Conservation (phyloP, 64 coral and sea anemone species). For the Pachyseris speciosa region DNA sequence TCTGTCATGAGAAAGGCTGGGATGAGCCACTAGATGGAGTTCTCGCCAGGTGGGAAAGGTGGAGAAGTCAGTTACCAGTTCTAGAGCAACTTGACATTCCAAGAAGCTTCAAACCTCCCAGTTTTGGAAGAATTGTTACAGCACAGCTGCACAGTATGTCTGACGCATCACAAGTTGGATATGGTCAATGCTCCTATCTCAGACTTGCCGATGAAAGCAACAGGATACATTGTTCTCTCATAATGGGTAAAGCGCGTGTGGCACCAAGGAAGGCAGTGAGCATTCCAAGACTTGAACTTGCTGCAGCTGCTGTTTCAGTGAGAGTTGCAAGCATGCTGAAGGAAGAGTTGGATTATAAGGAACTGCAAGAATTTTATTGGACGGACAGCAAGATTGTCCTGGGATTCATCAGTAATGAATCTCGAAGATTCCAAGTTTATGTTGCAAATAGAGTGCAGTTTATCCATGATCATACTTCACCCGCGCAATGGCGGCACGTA, state of each 20-base stretch:
- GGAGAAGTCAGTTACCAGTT: slow-evolving; percentile 36
- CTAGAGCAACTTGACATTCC: background rate
- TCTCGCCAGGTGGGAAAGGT: slow-evolving; percentile 17
- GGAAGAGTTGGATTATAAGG: slow-evolving; percentile 36
- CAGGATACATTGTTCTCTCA: slow-evolving; percentile 52
- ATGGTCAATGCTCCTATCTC: slow-evolving; percentile 27
- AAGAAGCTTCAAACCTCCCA: too few relatives aligned
- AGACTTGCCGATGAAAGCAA: slow-evolving; percentile 9
- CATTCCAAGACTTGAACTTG: slow-evolving; percentile 56
- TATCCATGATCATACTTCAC: slow-evolving; percentile 14
- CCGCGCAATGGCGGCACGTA: slow-evolving; percentile 32
- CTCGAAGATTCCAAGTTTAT: too few relatives aligned
- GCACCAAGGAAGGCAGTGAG: slow-evolving; percentile 33
- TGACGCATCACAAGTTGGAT: too few relatives aligned
- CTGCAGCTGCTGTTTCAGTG: slow-evolving; percentile 44
- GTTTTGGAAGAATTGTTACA: too few relatives aligned
- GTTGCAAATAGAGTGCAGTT: too few relatives aligned
- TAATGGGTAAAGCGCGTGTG: slow-evolving; percentile 13
- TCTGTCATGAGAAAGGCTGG: too few relatives aligned
- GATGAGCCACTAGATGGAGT: too few relatives aligned
- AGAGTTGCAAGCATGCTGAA: slow-evolving; percentile 32
- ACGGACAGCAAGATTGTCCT: slow-evolving; percentile 51
- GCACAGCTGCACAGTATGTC: too few relatives aligned
- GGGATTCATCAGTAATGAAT: too few relatives aligned
- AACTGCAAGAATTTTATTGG: slow-evolving; percentile 44